These are phyloP conservation scores for Microchirus variegatus DNA, from an alignment of 2,797 vertebrate genomes.

Conservation along the genomic window DNA sequence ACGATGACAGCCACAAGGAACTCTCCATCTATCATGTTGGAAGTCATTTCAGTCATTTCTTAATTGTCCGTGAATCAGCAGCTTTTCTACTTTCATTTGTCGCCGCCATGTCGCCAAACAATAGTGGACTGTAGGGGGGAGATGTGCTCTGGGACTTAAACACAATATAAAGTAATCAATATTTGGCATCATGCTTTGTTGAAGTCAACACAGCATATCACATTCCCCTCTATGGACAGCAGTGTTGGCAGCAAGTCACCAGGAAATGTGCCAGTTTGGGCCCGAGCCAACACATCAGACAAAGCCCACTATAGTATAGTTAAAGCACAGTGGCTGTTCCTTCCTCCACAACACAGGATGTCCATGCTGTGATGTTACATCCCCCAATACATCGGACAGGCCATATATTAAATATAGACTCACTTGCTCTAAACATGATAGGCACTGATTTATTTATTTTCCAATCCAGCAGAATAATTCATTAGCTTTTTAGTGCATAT, in stretches of 20 bases:
- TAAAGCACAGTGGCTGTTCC: background rate
- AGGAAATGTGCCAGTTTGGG: conserved; percentile 41
- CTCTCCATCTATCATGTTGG: background rate
- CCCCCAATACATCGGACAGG: background rate
- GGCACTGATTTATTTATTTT: background rate
- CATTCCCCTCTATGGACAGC: conserved; percentile 26
- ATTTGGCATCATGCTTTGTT: conserved; percentile 50
- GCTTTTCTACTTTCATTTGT: conserved; percentile 31
- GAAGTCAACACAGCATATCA: conserved; percentile 31
- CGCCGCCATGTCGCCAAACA: conserved; percentile 22
- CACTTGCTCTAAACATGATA: background rate
- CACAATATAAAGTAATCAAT: conserved; percentile 55
- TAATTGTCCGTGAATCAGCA: conserved; percentile 30
- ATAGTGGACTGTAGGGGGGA: conserved; percentile 18
- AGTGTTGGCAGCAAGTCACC: conserved; percentile 44
- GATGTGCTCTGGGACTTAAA: conserved; percentile 24
- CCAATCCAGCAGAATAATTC: background rate
- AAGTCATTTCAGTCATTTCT: conserved; percentile 16
- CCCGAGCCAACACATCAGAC: conserved; percentile 27
- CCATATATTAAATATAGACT: background rate
- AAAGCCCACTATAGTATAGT: background rate
- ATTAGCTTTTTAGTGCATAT: background rate
- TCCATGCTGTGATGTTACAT: no score
- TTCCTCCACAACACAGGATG: background rate
- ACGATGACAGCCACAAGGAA: no score